Conservation (phyloP, 2,888 invertebrate species). For the Nineta flava region DNA sequence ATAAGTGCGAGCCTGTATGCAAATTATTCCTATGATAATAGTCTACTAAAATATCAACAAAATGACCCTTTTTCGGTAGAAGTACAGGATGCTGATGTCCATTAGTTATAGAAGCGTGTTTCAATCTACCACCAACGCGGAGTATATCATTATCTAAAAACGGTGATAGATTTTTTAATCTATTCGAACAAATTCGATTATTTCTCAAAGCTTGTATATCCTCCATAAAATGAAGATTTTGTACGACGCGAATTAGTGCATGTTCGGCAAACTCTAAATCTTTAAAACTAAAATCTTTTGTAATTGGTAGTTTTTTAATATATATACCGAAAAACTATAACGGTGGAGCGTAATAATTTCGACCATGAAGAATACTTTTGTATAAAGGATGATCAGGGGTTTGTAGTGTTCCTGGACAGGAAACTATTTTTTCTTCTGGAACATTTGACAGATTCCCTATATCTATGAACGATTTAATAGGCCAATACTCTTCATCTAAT, state of each 20-base stretch:
- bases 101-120: slow-evolving; percentile 5
- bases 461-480: neutral
- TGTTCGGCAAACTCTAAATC: slow-evolving; percentile 7
- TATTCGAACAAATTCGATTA: slow-evolving; percentile 5
- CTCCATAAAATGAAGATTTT: slow-evolving; percentile 4
- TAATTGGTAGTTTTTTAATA: neutral
- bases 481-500: neutral
- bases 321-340: neutral
- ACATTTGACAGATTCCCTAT: neutral
- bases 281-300: neutral
- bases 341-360: neutral
- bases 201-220: slow-evolving; percentile 4
- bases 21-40: slow-evolving; percentile 11
- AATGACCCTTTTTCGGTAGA: slow-evolving; percentile 5
- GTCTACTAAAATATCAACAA: slow-evolving; percentile 11
- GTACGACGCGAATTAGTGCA: slow-evolving; percentile 4
- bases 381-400: neutral
- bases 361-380: neutral
- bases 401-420: neutral
- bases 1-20: slow-evolving; percentile 12
- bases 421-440: neutral
- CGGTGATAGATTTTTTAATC: slow-evolving; percentile 7
- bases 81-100: slow-evolving; percentile 8
- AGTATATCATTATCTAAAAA: slow-evolving; percentile 9
- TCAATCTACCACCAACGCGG: slow-evolving; percentile 9